Evolutionary conservation across 2,797 vertebrate species (phyloP), one percentile per base, ranked within the genome.

Genomic region (Lutra lutra): DNA sequence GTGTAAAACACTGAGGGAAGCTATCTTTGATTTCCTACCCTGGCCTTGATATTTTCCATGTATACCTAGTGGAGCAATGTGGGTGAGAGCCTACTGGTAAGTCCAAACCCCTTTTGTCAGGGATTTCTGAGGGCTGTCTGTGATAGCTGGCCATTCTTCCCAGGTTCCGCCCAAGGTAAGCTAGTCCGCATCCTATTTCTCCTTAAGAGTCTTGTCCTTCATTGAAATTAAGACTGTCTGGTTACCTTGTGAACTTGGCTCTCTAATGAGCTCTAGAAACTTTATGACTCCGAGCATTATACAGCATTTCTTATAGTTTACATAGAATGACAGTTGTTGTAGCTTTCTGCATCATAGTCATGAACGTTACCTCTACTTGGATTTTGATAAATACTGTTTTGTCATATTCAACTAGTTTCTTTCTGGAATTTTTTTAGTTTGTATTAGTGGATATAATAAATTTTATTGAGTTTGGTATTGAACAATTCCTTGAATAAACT

Each of bases 401-500:
- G 5, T 93, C 43, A 72, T 89, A 62, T 64, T 54, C 70, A 93
- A 51, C 40, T 89, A 85, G 35, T 79, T 93, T 85, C n/a, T 62
- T 93, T 72, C 7, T 72, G 72, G 62, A 79, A 89, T 27, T 70
- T 62, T 77, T 77, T 68, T 13, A 20, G 21, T 60, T 89, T 88
- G 84, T 85, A 23, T 79, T 60, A 79, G 20, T 93, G 3, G 29
- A 35, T 79, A 3, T 85, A 91, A 80, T 29, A 79, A 27, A 29
- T 79, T 95, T 84, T 54, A 46, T 35, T 92, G 84, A 92, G 32
- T 40, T 66, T 83, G 32, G 51, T 79, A 14, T 85, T 79, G 72
- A 96, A 54, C 32, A 93, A 64, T 62, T 93, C 54, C 29, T 85
- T 93, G 9, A 93, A 79, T 84, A 89, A 89, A 78, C 25, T 56